These are phyloP conservation scores for Sarcophilus harrisii DNA, from an alignment of 2,797 vertebrate genomes.

Conservation along the genomic window DNA sequence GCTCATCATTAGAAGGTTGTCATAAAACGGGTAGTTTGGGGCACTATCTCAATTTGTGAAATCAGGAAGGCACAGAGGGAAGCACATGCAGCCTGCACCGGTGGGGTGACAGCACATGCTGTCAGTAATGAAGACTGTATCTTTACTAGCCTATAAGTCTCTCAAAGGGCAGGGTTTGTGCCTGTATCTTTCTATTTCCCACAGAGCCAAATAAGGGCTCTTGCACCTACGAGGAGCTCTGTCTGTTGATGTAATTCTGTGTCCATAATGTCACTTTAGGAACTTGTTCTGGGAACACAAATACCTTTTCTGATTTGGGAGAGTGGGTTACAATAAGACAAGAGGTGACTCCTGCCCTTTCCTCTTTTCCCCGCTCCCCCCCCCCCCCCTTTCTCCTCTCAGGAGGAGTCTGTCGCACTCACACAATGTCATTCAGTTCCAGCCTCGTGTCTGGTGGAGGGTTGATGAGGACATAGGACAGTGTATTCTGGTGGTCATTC, in stretches of 20 bases:
- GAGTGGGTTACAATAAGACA: not conserved
- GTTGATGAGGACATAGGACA: slow-evolving; percentile 98
- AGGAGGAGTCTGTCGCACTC: slow-evolving; percentile 73
- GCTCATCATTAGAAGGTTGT: not conserved
- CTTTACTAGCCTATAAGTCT: not conserved
- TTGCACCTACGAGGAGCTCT: not conserved
- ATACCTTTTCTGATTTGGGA: not conserved
- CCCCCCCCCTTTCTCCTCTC: not conserved
- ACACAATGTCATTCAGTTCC: slow-evolving; percentile 98
- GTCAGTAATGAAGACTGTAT: not conserved
- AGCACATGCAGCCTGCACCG: not conserved
- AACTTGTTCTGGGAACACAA: not conserved
- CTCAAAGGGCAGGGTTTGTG: not conserved
- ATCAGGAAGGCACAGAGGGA: not conserved
- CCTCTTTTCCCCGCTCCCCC: rapidly evolving
- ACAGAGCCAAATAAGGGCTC: not conserved
- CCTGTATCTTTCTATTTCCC: not conserved
- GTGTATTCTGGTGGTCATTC: slow-evolving; percentile 98
- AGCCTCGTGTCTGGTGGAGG: slow-evolving; percentile 96
- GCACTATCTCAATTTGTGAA: not conserved
- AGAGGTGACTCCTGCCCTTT: not conserved
- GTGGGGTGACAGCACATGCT: not conserved
- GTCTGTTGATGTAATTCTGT: not conserved
- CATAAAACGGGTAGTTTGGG: not conserved
- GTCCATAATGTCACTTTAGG: not conserved